Conservation (phyloP, 1,140 invertebrate genomes). For the Aricia agestis region DNA sequence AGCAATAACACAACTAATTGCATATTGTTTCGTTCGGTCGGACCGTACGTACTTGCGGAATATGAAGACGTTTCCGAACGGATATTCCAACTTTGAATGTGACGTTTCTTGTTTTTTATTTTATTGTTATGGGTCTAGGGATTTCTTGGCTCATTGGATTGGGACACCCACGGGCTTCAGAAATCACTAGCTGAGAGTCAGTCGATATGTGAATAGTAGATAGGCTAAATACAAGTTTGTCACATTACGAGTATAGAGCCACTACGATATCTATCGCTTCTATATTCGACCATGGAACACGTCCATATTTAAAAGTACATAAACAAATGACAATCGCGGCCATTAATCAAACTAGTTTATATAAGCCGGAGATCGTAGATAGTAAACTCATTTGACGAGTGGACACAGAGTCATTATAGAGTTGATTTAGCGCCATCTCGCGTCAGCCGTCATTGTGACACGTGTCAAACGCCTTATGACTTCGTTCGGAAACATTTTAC, state of each 20-base stretch:
- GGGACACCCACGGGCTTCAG: neutral
- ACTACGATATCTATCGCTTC: neutral
- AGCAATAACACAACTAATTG: constrained; percentile 28
- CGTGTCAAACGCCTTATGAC: neutral
- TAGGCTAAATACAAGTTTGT: neutral
- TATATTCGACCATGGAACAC: neutral
- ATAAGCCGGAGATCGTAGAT: neutral
- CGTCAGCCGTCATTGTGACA: neutral
- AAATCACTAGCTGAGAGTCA: neutral
- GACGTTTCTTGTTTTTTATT: constrained; percentile 10
- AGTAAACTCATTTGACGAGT: constrained; percentile 11
- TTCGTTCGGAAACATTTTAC: neutral
- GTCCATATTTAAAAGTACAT: neutral
- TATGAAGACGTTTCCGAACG: constrained; percentile 23
- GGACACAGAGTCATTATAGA: constrained; percentile 13
- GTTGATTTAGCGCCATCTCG: constrained; percentile 10
- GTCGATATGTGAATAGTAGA: no score
- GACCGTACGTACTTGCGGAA: neutral
- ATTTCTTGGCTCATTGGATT: neutral
- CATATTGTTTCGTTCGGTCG: constrained; percentile 20
- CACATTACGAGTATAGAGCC: no score
- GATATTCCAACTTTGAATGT: constrained; percentile 23
- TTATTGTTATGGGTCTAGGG: constrained; percentile 1
- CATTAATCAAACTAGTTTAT: constrained; percentile 13
- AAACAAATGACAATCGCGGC: neutral